A percentile compares a stretch with the other conserved stretches of the same genome.
Evolutionary conservation across 1,140 invertebrate species (phyloP).

Genomic region (Luehdorfia chinensis): DNA sequence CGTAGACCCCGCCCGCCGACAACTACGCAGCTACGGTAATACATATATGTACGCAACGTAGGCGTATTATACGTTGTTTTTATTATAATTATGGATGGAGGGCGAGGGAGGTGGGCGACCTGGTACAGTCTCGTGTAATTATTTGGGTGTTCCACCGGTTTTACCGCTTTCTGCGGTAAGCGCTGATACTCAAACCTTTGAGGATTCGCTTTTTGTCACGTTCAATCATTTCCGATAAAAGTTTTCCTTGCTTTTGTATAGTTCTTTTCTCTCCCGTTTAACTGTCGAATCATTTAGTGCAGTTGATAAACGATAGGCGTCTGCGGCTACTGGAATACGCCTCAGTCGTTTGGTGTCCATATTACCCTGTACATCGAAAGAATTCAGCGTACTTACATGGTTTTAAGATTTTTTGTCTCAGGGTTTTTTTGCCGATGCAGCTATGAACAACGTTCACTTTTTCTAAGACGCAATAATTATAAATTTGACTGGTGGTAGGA

Average conservation of each 20-base stretch:
- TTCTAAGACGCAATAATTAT: no score
- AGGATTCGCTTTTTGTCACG: constrained; percentile 1
- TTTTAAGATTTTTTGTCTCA: no score
- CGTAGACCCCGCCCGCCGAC: constrained; percentile 62
- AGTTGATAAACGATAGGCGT: no score
- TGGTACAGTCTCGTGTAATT: constrained; percentile 5
- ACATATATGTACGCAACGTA: constrained; percentile 24
- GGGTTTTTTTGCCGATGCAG: no score
- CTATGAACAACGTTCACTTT: no score
- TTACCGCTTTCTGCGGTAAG: not conserved
- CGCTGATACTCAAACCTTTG: constrained; percentile 2
- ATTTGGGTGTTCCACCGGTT: constrained; percentile 10
- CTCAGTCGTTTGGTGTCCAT: no score
- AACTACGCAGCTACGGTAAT: constrained; percentile 27
- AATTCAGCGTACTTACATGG: no score
- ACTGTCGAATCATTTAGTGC: no score
- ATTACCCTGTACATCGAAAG: no score
- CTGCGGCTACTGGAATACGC: no score
- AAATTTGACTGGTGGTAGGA: no score
- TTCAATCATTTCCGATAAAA: not conserved
- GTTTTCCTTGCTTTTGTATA: not conserved
- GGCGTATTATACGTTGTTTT: constrained; percentile 25
- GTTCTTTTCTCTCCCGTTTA: no score
- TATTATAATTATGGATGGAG: constrained; percentile 21
- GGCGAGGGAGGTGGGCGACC: constrained; percentile 2